Base-by-base conservation (phyloP, 2,113 vertebrate genomes). In the Hucho hucho region DNA sequence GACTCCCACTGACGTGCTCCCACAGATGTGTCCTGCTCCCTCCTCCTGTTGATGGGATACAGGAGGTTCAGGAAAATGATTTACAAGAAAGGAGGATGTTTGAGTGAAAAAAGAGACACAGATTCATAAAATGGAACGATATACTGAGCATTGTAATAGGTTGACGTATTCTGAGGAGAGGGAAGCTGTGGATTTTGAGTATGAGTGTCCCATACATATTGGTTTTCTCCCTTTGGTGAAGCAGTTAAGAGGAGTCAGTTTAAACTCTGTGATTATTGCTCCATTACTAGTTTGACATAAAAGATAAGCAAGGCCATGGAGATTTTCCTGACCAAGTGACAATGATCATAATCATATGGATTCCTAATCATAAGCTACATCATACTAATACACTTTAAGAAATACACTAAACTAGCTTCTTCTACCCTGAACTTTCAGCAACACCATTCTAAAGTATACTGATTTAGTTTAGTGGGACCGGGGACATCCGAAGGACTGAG, bases 71-170 rank as follows among this genome's bases (percentile, higher is more conserved):
- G 64, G 77, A 83, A 59, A 56, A 66, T 46, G 64, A 37, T 74
- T 92, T 85, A 89, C 87, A 85, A 76, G 83, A 87, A 86, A 84
- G 11, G 26, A 82, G 75, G 75, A 84, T 73, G 76, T 80, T 32
- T 49, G 73, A 84, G 61, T 79, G 70, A 80, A 82, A 84, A 58
- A 32, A 72, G 70, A 83, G 56, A 75, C 71, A 74, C 81, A 86
- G 84, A 91, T 89, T 91, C 89, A 90, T 82, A 77, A 84, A 87
- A 73, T 46, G 53, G 64, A 77, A 87, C 83, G 26, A 74, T 81
- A 81, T 89, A 86, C 84, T 83, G 73, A 47, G 2, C 53, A 78
- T 75, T 14, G 53, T 37, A 43, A 11, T 28, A 47, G 47, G 77
- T 70, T 88, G 84, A 86, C 49, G 77, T 71, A 49, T 0, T 12